phyloP scores from a whole-genome alignment of 2,113 vertebrate genomes.

The Leucopsar rothschildi region DNA sequence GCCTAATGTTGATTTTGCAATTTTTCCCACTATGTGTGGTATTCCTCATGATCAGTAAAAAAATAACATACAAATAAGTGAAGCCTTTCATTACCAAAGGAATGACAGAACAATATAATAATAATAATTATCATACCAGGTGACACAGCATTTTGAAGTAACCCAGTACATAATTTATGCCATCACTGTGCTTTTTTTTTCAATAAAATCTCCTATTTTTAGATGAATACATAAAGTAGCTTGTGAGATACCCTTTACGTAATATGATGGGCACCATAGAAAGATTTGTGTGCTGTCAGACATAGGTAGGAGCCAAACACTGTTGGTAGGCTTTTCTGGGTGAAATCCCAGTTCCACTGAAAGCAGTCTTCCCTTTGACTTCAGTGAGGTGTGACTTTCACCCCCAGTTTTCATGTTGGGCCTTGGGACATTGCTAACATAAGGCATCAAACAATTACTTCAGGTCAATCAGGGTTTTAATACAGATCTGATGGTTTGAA shows the following conservation, averaged over 20 bases:
- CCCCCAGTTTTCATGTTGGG: not conserved
- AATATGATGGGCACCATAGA: not conserved
- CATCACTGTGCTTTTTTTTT: not conserved
- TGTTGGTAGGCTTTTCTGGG: not conserved
- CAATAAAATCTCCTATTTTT: conserved; percentile 11
- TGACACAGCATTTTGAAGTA: conserved; percentile 4
- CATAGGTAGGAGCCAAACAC: not conserved
- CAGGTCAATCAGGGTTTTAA: conserved; percentile 10
- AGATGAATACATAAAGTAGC: not conserved
- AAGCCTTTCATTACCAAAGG: conserved; percentile 7
- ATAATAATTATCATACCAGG: not conserved
- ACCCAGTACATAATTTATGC: conserved; percentile 16
- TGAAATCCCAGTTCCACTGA: not conserved
- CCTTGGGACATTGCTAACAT: not conserved
- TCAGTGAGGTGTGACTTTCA: not conserved
- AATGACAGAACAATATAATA: conserved; percentile 21
- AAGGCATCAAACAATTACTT: not conserved
- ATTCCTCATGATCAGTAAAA: not conserved
- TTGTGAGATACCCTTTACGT: not conserved
- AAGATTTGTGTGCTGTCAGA: not conserved
- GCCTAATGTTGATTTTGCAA: not conserved
- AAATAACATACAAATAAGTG: not conserved
- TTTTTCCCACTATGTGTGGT: not conserved
- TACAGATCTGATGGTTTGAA: conserved; percentile 6
- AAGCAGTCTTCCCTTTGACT: not conserved